Evolutionary conservation across 92 coral and sea anemone species (phyloP).

Genomic region (Montipora capitata): DNA sequence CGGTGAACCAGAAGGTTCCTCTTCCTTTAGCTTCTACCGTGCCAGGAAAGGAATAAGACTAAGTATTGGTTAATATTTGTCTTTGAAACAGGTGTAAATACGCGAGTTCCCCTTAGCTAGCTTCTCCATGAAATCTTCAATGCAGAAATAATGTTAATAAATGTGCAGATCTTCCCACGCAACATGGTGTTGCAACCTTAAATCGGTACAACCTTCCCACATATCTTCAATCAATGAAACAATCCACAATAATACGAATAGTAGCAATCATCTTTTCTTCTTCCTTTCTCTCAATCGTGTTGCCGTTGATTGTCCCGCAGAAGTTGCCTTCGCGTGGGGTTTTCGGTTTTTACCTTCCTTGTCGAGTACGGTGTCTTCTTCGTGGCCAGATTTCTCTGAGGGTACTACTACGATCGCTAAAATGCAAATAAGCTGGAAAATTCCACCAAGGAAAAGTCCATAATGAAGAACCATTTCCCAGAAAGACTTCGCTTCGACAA

Average conservation of each 20-base stretch:
- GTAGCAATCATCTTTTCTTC: slow-evolving; percentile 42
- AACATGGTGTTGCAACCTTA: not conserved
- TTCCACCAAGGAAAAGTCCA: slow-evolving; percentile 89
- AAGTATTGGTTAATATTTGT: no score
- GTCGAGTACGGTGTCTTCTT: slow-evolving; percentile 48
- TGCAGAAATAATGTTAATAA: no score
- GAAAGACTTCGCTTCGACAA: slow-evolving; percentile 2
- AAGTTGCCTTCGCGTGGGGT: slow-evolving; percentile 12
- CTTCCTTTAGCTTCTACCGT: no score
- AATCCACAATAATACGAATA: not conserved
- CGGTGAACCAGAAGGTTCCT: no score
- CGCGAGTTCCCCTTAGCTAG: no score
- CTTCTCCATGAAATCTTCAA: no score
- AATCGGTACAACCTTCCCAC: not conserved
- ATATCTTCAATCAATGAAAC: not conserved
- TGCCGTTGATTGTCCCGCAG: slow-evolving; percentile 28
- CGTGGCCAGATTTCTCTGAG: slow-evolving; percentile 60
- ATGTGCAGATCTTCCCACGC: not conserved
- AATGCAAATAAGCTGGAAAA: slow-evolving; percentile 89
- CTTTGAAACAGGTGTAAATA: no score
- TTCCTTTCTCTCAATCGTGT: slow-evolving; percentile 67
- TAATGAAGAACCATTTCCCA: slow-evolving; percentile 82
- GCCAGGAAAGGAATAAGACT: no score
- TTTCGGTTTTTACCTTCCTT: slow-evolving; percentile 31
- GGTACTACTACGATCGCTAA: slow-evolving; percentile 87